A percentile compares a stretch with the other conserved stretches of the same genome.
Conservation (phyloP, 2,888 invertebrate genomes). For the Epinotia brunnichana region DNA sequence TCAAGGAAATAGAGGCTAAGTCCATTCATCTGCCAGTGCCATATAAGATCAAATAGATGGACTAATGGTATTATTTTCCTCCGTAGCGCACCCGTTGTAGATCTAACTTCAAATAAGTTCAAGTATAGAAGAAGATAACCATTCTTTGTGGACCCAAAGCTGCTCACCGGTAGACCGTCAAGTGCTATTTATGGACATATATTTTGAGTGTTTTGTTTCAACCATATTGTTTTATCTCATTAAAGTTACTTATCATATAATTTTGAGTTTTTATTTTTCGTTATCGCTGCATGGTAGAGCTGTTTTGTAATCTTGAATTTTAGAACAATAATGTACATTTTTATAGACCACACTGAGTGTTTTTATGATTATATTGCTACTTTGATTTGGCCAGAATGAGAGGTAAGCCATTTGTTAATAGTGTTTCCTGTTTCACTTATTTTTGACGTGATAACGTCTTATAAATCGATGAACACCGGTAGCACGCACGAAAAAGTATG, state of each 20-base stretch:
- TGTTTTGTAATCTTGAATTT: constrained; percentile 36
- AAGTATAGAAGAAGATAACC: constrained; percentile 75
- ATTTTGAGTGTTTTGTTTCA: constrained; percentile 67
- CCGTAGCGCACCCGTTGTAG: constrained; percentile 81
- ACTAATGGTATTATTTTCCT: constrained; percentile 63
- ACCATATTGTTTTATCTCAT: constrained; percentile 69
- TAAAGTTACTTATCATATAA: constrained; percentile 73
- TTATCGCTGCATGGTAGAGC: constrained; percentile 74
- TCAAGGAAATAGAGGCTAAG: neutral
- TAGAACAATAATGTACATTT: constrained; percentile 33
- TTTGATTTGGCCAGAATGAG: constrained; percentile 41
- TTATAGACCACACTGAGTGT: constrained; percentile 42
- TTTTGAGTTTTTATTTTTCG: constrained; percentile 70
- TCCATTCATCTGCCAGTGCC: constrained; percentile 23
- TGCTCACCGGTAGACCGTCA: constrained; percentile 63
- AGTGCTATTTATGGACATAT: constrained; percentile 65
- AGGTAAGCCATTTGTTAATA: constrained; percentile 42
- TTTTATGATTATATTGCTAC: constrained; percentile 43
- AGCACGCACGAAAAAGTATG: no score
- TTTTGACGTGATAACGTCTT: no score
- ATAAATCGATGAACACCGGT: no score
- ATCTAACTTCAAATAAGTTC: constrained; percentile 76
- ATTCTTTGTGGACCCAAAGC: constrained; percentile 52
- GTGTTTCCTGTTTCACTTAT: constrained; percentile 12
- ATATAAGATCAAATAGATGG: constrained; percentile 27